These are phyloP conservation scores for Plusia festucae DNA, from an alignment of 2,888 invertebrate species.

Conservation along the genomic window DNA sequence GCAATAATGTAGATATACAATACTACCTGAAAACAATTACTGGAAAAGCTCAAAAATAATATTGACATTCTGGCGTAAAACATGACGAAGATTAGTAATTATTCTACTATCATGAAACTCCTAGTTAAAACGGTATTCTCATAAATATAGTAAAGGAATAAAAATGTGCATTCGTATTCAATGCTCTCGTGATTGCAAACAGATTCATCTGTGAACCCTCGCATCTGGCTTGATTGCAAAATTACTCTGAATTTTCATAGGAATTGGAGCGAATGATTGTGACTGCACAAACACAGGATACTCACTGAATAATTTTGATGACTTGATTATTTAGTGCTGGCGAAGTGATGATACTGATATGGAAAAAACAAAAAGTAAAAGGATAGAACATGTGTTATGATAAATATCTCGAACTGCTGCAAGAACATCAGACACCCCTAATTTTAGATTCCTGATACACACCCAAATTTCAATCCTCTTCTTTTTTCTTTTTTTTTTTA, in stretches of 20 bases:
- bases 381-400: too few species aligned
- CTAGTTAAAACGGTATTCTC: constrained; percentile 1
- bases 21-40: too few species aligned
- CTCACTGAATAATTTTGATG: background rate
- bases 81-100: background rate
- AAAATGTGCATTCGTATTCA: background rate
- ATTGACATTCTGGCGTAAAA: background rate
- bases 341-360: background rate
- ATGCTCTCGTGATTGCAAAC: constrained; percentile 6
- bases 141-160: background rate
- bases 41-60: too few species aligned
- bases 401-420: too few species aligned
- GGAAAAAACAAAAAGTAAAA: too few species aligned
- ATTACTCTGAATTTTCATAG: constrained; percentile 8
- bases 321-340: background rate
- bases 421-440: too few species aligned
- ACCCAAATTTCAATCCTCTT: too few species aligned
- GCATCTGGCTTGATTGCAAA: constrained; percentile 1
- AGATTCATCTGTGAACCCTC: constrained; percentile 5
- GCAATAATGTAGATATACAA: too few species aligned
- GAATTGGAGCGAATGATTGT: constrained; percentile 5
- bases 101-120: background rate
- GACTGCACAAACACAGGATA: background rate
- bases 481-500: too few species aligned
- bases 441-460: too few species aligned